Evolutionary conservation across 2,888 invertebrate genomes (phyloP).

Genomic region (Cephus rjabovi): DNA sequence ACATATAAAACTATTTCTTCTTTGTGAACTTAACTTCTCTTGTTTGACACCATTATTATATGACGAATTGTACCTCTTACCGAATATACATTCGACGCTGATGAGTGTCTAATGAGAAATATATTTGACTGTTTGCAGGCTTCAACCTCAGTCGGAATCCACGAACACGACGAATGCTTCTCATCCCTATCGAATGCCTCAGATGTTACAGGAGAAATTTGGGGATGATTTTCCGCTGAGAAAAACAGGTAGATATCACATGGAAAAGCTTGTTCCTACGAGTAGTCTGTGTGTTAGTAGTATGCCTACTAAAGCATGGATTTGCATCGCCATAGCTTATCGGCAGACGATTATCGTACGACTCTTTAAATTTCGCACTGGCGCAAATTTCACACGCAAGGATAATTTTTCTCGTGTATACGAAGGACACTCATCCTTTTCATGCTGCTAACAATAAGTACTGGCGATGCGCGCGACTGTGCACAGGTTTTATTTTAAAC

Average conservation of each 20-base stretch:
- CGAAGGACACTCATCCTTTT: not conserved
- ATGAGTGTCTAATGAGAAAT: not conserved
- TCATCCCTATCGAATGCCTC: slow-evolving; percentile 79
- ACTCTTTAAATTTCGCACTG: not conserved
- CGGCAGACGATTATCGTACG: slow-evolving; percentile 1
- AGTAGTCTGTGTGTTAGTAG: slow-evolving; percentile 35
- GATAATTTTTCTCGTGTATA: not conserved
- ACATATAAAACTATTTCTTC: no score
- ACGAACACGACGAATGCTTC: slow-evolving; percentile 68
- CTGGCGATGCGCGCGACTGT: slow-evolving; percentile 15
- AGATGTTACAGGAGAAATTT: slow-evolving; percentile 71
- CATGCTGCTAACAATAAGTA: slow-evolving; percentile 3
- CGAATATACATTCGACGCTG: not conserved
- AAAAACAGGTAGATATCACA: slow-evolving; percentile 85
- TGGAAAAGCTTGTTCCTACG: not conserved
- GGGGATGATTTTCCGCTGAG: slow-evolving; percentile 91
- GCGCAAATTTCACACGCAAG: not conserved
- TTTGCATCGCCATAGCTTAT: slow-evolving; percentile 16
- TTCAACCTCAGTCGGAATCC: slow-evolving; percentile 61
- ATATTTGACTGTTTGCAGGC: slow-evolving; percentile 40
- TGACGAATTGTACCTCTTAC: not conserved
- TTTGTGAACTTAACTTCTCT: not conserved
- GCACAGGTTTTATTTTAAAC: slow-evolving; percentile 14
- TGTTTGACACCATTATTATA: not conserved
- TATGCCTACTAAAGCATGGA: slow-evolving; percentile 59